A percentile compares a stretch with the other conserved stretches of the same genome.
Conservation (phyloP, 92 coral and sea anemone genomes). For the Porites divaricata region DNA sequence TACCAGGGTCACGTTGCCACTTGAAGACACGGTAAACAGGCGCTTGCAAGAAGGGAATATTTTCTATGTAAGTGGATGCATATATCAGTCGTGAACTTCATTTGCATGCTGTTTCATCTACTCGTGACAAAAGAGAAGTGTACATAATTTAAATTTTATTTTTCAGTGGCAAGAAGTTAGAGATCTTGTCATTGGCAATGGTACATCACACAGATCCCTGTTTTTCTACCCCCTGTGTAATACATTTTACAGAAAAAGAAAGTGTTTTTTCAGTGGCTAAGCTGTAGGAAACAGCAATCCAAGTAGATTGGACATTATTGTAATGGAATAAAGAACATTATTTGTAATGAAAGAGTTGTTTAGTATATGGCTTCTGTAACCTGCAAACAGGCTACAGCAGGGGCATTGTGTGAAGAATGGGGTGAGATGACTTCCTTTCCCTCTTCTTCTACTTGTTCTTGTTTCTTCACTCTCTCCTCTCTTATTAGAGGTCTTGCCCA, state of each 20-base stretch:
- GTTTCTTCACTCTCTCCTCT: no score
- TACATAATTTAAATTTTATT: slow-evolving; percentile 32
- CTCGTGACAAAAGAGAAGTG: background rate
- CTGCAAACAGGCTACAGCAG: background rate
- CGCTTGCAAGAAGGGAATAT: no score
- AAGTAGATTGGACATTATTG: background rate
- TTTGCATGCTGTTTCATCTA: background rate
- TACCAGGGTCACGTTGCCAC: no score
- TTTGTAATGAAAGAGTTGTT: slow-evolving; percentile 12
- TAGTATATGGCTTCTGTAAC: background rate
- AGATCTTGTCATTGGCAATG: slow-evolving; percentile 4
- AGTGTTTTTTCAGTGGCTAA: slow-evolving; percentile 6
- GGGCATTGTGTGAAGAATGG: background rate
- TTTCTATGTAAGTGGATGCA: no score
- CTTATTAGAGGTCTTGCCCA: no score
- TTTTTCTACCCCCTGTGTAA: slow-evolving; percentile 20
- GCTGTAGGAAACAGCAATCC: slow-evolving; percentile 1
- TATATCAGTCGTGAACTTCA: background rate
- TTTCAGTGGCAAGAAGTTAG: slow-evolving; percentile 6
- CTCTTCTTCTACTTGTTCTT: no score
- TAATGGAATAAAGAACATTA: slow-evolving; percentile 23
- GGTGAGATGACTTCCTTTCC: no score
- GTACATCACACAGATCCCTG: background rate
- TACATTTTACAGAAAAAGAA: slow-evolving; percentile 5
- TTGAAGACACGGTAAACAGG: no score